A percentile compares a stretch with the other conserved stretches of the same genome.
These are phyloP conservation scores for Rhinella marina DNA, from an alignment of 2,797 vertebrate species.

Conservation along the genomic window DNA sequence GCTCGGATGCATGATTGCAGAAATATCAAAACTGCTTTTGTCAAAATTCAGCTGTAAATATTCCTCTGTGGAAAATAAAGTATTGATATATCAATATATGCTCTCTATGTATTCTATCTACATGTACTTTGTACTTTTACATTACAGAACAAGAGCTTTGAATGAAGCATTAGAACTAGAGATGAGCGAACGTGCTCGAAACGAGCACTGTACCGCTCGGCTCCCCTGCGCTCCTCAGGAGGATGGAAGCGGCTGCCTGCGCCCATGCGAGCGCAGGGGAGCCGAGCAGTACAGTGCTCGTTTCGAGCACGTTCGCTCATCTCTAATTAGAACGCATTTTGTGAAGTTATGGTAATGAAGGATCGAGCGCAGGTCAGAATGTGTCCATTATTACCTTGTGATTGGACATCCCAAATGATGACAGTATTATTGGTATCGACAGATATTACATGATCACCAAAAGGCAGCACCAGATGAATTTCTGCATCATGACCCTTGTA, in stretches of 20 bases:
- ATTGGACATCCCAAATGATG: conserved; percentile 89
- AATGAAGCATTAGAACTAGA: background rate
- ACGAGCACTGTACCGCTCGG: no score
- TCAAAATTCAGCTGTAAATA: conserved; percentile 89
- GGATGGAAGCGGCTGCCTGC: no score
- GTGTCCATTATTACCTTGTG: conserved; percentile 77
- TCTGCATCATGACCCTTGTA: conserved; percentile 87
- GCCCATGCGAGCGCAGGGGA: no score
- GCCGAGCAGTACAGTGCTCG: no score
- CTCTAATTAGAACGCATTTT: background rate
- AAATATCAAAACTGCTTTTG: conserved; percentile 83
- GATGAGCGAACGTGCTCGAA: no score
- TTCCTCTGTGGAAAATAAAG: conserved; percentile 75
- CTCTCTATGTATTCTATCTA: no score
- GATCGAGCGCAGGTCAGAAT: background rate
- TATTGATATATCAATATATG: background rate
- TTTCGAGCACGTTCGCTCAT: no score
- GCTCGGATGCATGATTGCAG: conserved; percentile 91
- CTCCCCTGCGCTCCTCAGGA: no score
- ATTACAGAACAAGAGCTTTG: background rate
- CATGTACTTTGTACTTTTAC: background rate
- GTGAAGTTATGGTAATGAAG: background rate
- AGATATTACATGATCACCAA: conserved; percentile 93
- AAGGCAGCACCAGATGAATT: conserved; percentile 87
- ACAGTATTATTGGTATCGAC: conserved; percentile 83